phyloP scores from a whole-genome alignment of 2,113 vertebrate genomes.

The Murina feae region DNA sequence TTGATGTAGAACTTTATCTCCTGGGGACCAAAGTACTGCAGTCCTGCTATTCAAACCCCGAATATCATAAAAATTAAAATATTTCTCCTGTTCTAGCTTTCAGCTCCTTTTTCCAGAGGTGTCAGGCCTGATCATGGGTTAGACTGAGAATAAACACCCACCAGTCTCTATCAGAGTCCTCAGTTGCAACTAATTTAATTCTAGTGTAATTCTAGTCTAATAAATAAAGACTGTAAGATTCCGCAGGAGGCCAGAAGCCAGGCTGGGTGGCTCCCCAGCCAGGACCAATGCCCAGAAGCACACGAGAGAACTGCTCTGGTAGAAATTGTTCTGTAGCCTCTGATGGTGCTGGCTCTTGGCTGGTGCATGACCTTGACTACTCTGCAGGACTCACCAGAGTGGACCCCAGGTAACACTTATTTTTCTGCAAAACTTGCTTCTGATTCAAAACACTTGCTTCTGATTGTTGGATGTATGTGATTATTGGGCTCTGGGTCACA shows the following conservation, averaged over 20 bases:
- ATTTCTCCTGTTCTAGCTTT: background rate
- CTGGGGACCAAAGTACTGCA: background rate
- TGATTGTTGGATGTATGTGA: background rate
- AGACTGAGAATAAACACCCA: background rate
- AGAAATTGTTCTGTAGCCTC: background rate
- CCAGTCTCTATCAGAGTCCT: background rate
- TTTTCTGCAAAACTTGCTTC: background rate
- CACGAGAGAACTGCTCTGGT: background rate
- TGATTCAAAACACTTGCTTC: background rate
- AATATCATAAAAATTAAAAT: background rate
- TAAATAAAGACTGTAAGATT: background rate
- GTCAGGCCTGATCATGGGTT: background rate
- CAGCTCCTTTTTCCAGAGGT: background rate
- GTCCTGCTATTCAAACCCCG: background rate
- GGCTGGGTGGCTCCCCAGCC: background rate
- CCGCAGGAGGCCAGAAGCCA: background rate
- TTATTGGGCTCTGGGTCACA: background rate
- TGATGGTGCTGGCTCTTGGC: background rate
- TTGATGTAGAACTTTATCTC: background rate
- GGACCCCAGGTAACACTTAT: background rate
- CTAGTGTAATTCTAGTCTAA: background rate
- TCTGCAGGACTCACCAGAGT: background rate
- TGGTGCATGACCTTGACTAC: background rate
- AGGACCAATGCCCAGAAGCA: no score
- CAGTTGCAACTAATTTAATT: background rate